Evolutionary conservation across 2,888 invertebrate species (phyloP).

Genomic region (Sesamia inferens): DNA sequence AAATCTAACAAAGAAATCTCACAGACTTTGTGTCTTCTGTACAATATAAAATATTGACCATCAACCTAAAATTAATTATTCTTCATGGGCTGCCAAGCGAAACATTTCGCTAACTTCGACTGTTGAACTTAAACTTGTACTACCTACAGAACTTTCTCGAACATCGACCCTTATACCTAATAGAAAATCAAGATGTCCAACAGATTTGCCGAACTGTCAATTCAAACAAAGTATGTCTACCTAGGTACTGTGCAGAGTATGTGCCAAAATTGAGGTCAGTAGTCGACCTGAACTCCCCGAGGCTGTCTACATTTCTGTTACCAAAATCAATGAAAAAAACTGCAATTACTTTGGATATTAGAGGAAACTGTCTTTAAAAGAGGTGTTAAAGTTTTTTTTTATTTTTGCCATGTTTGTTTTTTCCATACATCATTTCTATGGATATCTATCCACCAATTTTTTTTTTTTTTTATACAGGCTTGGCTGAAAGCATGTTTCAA

Average conservation of each 20-base stretch:
- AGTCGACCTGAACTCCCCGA: neutral
- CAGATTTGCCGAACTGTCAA: constrained; percentile 14
- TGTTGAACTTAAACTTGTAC: neutral
- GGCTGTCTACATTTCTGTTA: too few relatives aligned
- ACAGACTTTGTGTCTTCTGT: too few relatives aligned
- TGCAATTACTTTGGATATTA: too few relatives aligned
- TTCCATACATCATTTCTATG: neutral
- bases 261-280: constrained; percentile 10
- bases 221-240: neutral
- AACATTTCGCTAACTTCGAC: neutral
- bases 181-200: constrained; percentile 10
- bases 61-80: neutral
- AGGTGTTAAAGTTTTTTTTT: too few relatives aligned
- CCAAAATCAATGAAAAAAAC: too few relatives aligned
- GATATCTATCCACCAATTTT: too few relatives aligned
- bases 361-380: too few relatives aligned
- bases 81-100: neutral
- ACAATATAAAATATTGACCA: neutral
- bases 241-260: constrained; percentile 4
- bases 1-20: too few relatives aligned
- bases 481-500: too few relatives aligned
- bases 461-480: too few relatives aligned
- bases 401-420: too few relatives aligned
- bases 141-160: neutral
- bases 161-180: neutral